These are phyloP conservation scores for Hemiprocne comata DNA, from an alignment of 2,113 vertebrate genomes.

Conservation along the genomic window DNA sequence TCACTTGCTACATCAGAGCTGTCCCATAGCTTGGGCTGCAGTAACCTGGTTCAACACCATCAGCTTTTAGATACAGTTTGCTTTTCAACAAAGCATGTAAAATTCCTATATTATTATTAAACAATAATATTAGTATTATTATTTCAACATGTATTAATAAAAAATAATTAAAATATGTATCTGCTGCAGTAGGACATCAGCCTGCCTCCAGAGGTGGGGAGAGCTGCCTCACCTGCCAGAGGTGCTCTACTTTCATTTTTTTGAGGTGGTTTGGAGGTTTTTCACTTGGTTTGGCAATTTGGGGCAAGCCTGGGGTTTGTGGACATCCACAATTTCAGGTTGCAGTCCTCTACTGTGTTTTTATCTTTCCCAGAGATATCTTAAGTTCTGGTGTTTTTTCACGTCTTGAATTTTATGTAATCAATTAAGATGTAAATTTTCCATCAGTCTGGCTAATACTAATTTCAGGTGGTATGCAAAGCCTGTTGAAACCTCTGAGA, in stretches of 20 bases:
- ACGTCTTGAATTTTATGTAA: not conserved
- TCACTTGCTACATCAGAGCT: not conserved
- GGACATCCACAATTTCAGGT: not conserved
- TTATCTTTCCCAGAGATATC: not conserved
- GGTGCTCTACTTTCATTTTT: not conserved
- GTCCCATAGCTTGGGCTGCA: not conserved
- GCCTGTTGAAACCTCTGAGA: not conserved
- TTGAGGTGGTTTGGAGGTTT: not conserved
- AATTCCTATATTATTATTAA: not conserved
- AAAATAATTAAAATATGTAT: not conserved
- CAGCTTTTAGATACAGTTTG: not conserved
- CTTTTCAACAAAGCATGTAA: not conserved
- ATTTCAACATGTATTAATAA: not conserved
- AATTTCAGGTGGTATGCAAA: not conserved
- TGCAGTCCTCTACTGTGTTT: not conserved
- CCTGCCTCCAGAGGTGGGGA: not conserved
- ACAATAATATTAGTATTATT: not conserved
- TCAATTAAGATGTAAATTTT: not conserved
- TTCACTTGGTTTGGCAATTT: not conserved
- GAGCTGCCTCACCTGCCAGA: not conserved
- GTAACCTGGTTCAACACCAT: fast-evolving
- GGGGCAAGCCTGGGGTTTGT: not conserved
- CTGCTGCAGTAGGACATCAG: not conserved
- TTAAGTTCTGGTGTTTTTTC: not conserved
- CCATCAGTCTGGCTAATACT: not conserved